Evolutionary conservation across 2,888 invertebrate genomes (phyloP).

Genomic region (Mimumesa dahlbomi): DNA sequence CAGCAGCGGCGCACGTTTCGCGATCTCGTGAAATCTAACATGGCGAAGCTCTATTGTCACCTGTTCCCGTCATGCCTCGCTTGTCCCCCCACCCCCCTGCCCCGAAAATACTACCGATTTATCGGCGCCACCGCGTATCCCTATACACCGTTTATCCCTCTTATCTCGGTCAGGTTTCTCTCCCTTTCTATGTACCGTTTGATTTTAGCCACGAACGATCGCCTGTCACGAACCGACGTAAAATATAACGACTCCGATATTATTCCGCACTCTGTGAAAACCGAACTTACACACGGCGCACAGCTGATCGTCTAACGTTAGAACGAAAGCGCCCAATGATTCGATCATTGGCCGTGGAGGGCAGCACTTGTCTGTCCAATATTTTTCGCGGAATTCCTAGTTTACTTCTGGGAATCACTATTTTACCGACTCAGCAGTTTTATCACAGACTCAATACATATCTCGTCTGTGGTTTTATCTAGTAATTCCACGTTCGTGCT

Average conservation of each 20-base stretch:
- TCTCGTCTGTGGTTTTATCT: too few relatives aligned
- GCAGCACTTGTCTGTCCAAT: slow-evolving; percentile 34
- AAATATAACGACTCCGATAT: slow-evolving; percentile 7
- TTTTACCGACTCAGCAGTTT: too few relatives aligned
- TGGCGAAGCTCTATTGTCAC: slow-evolving; percentile 79
- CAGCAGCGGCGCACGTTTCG: slow-evolving; percentile 68
- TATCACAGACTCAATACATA: too few relatives aligned
- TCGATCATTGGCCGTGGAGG: slow-evolving; percentile 33
- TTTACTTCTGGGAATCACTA: too few relatives aligned
- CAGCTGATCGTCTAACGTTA: slow-evolving; percentile 58
- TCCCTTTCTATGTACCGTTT: too few relatives aligned
- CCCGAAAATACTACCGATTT: slow-evolving; percentile 44
- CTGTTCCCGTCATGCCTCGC: slow-evolving; percentile 75
- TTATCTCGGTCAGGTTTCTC: too few relatives aligned
- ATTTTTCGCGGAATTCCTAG: too few relatives aligned
- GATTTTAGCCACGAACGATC: too few relatives aligned
- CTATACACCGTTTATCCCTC: slow-evolving; percentile 1
- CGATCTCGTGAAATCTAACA: slow-evolving; percentile 78
- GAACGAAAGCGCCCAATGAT: slow-evolving; percentile 12
- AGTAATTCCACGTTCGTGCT: too few relatives aligned
- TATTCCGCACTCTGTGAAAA: slow-evolving; percentile 25
- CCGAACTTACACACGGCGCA: slow-evolving; percentile 34
- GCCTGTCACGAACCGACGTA: neutral
- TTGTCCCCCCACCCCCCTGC: slow-evolving; percentile 33
- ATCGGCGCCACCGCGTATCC: slow-evolving; percentile 27